Conservation (phyloP, 2,113 vertebrate genomes). For the Marmota monax region DNA sequence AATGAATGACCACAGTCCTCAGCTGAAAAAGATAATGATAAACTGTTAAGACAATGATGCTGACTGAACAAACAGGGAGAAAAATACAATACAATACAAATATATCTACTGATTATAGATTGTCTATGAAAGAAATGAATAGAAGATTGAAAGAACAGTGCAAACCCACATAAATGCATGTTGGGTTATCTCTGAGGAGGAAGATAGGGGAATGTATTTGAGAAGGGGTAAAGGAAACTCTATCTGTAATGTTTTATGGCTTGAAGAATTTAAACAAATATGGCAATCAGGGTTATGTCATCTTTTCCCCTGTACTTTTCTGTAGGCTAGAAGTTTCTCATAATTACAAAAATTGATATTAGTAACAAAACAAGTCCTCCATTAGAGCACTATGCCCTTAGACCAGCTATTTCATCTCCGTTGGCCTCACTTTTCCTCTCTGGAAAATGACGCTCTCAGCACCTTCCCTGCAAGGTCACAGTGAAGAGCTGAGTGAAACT, state of each 20-base stretch:
- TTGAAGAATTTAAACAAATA: not conserved
- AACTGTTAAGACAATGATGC: not conserved
- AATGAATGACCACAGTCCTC: not conserved
- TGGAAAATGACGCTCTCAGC: not conserved
- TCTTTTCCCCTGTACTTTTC: not conserved
- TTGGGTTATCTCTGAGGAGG: not conserved
- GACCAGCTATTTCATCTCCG: not conserved
- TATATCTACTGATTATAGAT: not conserved
- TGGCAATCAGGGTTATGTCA: not conserved
- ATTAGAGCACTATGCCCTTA: not conserved
- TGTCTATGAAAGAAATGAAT: not conserved
- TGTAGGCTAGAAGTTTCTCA: not conserved
- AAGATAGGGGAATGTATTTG: not conserved
- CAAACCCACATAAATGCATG: not conserved
- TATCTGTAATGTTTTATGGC: not conserved
- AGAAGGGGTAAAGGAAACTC: not conserved
- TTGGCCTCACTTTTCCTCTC: not conserved
- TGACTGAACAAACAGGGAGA: not conserved
- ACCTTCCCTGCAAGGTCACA: not conserved
- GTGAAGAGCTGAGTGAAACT: not conserved
- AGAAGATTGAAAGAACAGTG: not conserved
- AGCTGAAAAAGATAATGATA: not conserved
- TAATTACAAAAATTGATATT: not conserved
- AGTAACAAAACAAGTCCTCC: not conserved
- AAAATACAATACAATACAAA: fast-evolving